Evolutionary conservation across 2,797 vertebrate genomes (phyloP), one percentile per base, ranked within the genome.

Genomic region (Clarias fuscus): DNA sequence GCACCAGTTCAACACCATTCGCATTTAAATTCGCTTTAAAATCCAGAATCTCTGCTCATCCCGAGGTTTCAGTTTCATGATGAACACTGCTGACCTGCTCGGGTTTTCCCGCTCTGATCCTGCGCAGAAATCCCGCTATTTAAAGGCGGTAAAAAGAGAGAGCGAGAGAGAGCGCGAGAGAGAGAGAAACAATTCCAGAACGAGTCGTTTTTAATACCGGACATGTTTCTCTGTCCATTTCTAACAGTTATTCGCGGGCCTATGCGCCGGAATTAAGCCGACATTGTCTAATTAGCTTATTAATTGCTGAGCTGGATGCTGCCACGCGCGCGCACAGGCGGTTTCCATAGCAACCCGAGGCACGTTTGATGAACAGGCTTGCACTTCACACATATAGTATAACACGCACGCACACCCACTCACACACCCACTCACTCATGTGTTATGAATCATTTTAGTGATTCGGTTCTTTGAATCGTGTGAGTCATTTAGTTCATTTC

Each of bases 261-360:
- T n/a, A 2, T 24, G 59, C 43, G 59, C 7, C 7, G 13, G n/a
- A 43, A 80, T 17, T 7, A 80, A 65, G 61, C 61, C 61, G 64
- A 24, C 10, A 37, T 14, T 22, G 40, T 5, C 11, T 7, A 8
- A 64, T 15, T 8, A 80, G 7, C 13, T n/a, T 11, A 48, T 48
- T 48, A 48, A 64, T 6, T 43, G 18, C 37, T 11, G 22, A 61
- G 58, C 20, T 62, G 18, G 20, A 20, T 22, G 53, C 56, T 30
- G 27, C 33, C 75, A 33, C 7, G 27, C 18, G 48, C 48, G 48
- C 48, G n/a, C 48, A 53, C 48, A 4, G 20, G 7, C 37, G 1
- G 78, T 64, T 80, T 65, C 78, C 78, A 65, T 65, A 5, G 78
- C 33, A 80, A 80, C 78, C 18, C 59, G 5, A 10, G 4, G 61